Evolutionary conservation across 2,113 vertebrate genomes (phyloP).

Genomic region (Cyphomyrus plagiostoma): DNA sequence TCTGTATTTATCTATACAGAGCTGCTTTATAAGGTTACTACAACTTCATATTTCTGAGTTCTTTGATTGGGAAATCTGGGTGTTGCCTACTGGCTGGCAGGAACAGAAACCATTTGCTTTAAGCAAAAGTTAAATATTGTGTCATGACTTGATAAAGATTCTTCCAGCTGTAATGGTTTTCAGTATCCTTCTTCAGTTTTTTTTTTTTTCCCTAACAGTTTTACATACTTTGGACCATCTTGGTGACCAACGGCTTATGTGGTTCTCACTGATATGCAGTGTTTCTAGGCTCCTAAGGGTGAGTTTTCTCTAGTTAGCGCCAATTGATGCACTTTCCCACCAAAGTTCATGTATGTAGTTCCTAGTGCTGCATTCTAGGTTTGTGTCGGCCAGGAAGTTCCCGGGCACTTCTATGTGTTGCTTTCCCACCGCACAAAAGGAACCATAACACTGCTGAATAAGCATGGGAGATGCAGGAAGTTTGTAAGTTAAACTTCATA

Average conservation of each 20-base stretch:
- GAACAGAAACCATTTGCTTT: neutral
- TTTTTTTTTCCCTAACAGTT: neutral
- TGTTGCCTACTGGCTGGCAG: neutral
- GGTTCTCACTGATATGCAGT: neutral
- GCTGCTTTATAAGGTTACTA: neutral
- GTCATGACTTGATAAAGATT: neutral
- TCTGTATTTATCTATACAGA: neutral
- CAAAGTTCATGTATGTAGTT: neutral
- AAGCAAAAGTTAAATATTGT: neutral
- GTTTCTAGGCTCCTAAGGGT: neutral
- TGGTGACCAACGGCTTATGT: neutral
- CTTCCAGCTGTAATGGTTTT: neutral
- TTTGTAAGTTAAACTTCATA: neutral
- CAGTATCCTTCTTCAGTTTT: neutral
- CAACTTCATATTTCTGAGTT: neutral
- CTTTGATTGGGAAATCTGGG: neutral
- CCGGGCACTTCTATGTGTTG: neutral
- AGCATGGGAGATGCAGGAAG: neutral
- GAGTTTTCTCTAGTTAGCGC: neutral
- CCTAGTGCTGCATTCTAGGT: neutral
- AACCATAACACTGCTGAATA: neutral
- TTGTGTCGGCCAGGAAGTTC: neutral
- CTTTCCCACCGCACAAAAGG: neutral
- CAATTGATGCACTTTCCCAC: neutral
- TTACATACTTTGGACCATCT: neutral